Evolutionary conservation across 2,797 vertebrate species (phyloP), one percentile per base, ranked within the genome.

Genomic region (Cheracebus regulus): DNA sequence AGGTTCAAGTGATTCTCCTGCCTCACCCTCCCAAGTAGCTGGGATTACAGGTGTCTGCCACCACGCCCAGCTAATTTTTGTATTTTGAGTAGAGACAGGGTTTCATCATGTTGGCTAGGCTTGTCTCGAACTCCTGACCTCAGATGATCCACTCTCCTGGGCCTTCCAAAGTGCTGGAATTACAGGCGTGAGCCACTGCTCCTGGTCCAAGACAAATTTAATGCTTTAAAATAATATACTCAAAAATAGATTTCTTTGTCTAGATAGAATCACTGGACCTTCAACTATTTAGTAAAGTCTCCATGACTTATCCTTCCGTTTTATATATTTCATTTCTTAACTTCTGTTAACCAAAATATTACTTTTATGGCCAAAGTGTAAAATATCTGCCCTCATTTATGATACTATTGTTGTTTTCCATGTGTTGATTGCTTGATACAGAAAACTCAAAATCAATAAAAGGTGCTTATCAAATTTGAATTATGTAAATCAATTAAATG

Each of bases 371-470:
- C 64, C n/a, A 33, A 84, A 76, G 15, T 82, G 73, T 44, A 82
- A 95, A 81, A 75, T 48, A 76, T 33, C 24, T 78, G 28, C 4
- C 22, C 22, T 83, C 9, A 58, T 8, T 90, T 86, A 1, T 78
- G 33, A 48, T 81, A 48, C 12, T 26, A 3, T 81, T 39, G n/a
- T 73, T 92, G 15, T 76, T 86, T 61, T 82, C 6, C 41, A 33
- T 82, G 9, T 28, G 57, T 90, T 80, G 24, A 67, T 73, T 85
- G 76, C 33, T 67, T 93, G 76, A 44, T 78, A 88, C 52, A 95
- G 26, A 88, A 93, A 97, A 88, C 92, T 78, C 95, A n/a, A 88
- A 87, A 94, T 30, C 46, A 67, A 28, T 95, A 61, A 95, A 78
- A 2, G 1, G 11, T 80, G n/a, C 75, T 92, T 93, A 72, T 44